These are phyloP conservation scores for Hassar affinis DNA, from an alignment of 2,113 vertebrate species.

Conservation along the genomic window DNA sequence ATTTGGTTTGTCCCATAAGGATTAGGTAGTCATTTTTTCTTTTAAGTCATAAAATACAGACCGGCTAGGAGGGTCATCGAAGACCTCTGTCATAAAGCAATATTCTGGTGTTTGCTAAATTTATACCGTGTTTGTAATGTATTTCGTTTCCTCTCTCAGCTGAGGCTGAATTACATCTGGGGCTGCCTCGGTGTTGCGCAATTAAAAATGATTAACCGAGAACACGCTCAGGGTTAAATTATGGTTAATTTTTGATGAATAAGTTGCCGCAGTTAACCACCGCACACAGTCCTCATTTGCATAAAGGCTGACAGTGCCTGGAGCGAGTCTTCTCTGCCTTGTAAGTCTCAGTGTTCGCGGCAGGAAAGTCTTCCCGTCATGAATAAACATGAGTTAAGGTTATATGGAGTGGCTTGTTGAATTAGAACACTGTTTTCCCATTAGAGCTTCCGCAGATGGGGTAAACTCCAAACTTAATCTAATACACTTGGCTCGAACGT, in stretches of 20 bases:
- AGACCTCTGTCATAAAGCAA: background rate
- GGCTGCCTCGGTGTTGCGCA: background rate
- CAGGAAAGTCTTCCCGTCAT: background rate
- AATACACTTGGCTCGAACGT: background rate
- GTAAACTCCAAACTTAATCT: slow-evolving; percentile 5
- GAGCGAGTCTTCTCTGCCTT: slow-evolving; percentile 9
- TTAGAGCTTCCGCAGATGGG: background rate
- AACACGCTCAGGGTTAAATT: slow-evolving; percentile 20
- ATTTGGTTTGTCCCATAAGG: background rate
- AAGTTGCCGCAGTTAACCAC: slow-evolving; percentile 1
- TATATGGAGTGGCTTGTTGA: slow-evolving; percentile 5
- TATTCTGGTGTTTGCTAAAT: slow-evolving; percentile 11
- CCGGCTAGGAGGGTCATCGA: background rate
- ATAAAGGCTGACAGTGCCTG: slow-evolving; percentile 18
- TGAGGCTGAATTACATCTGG: background rate
- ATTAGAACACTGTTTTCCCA: background rate
- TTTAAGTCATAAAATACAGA: background rate
- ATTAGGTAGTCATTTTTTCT: too few species aligned
- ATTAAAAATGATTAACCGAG: slow-evolving; percentile 13
- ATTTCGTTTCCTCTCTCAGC: slow-evolving; percentile 60
- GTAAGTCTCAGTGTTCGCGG: background rate
- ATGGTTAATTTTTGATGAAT: slow-evolving; percentile 24
- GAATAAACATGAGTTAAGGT: slow-evolving; percentile 31
- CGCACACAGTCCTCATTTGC: background rate
- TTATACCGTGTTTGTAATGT: slow-evolving; percentile 52